These are phyloP conservation scores for Cephus runcator DNA, from an alignment of 2,888 invertebrate species.

Conservation along the genomic window DNA sequence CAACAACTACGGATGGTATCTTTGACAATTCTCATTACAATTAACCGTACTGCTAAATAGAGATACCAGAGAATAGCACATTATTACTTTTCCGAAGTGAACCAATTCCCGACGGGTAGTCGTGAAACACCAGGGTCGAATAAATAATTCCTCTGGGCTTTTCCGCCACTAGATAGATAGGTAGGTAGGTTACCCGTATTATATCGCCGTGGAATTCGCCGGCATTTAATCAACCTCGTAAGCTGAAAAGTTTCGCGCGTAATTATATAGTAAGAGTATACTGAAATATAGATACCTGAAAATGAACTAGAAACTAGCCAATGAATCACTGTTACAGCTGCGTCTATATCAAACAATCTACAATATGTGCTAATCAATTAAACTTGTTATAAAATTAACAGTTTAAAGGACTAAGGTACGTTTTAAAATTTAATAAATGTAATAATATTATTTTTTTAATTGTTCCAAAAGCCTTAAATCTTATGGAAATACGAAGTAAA, in stretches of 20 bases:
- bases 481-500: not conserved
- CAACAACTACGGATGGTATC: not conserved
- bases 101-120: not conserved
- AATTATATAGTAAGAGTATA: not conserved
- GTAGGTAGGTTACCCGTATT: not conserved
- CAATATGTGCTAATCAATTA: not conserved
- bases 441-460: not conserved
- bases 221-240: not conserved
- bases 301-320: not conserved
- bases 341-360: not conserved
- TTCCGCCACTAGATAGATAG: not conserved
- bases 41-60: not conserved
- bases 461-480: not conserved
- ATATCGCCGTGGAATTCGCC: not conserved
- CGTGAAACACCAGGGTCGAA: not conserved
- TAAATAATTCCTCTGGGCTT: not conserved
- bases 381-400: not conserved
- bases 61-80: not conserved
- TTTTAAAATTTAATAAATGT: not conserved
- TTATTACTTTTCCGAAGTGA: not conserved
- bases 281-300: not conserved
- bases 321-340: not conserved
- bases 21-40: not conserved
- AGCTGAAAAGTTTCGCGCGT: not conserved
- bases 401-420: not conserved